phyloP scores from a whole-genome alignment of 2,888 invertebrate species.

The Dynastes grantii region DNA sequence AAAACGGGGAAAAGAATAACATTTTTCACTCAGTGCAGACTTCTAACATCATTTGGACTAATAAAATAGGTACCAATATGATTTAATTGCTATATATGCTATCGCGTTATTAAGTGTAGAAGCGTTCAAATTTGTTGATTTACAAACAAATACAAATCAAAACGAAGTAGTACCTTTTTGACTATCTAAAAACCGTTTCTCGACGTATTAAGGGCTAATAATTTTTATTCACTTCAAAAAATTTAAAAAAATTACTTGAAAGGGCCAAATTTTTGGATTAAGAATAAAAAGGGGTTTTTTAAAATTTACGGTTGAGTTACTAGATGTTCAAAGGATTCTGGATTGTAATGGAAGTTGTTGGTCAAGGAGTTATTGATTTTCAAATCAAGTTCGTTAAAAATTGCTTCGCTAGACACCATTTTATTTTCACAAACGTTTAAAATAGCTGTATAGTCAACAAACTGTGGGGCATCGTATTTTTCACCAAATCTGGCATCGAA shows the following conservation, averaged over 20 bases:
- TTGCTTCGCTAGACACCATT: slow-evolving; percentile 59
- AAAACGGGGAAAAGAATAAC: not conserved
- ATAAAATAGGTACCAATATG: not conserved
- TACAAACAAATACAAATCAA: not conserved
- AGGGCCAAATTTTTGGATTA: slow-evolving; percentile 54
- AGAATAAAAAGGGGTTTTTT: not conserved
- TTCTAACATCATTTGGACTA: slow-evolving; percentile 2
- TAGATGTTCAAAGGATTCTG: slow-evolving; percentile 53
- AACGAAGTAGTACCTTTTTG: not conserved
- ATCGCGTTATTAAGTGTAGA: not conserved
- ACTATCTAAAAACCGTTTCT: not conserved
- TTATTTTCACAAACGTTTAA: slow-evolving; percentile 64
- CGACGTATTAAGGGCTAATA: not conserved
- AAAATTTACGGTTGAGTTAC: slow-evolving; percentile 49
- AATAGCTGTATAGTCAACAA: slow-evolving; percentile 66
- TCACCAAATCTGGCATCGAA: slow-evolving; percentile 49
- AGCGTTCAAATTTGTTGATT: not conserved
- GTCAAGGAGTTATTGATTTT: slow-evolving; percentile 62
- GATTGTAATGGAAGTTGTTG: slow-evolving; percentile 55
- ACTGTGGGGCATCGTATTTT: slow-evolving; percentile 62
- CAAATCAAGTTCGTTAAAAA: slow-evolving; percentile 68
- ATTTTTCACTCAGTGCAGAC: not conserved
- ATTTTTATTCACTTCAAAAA: not conserved
- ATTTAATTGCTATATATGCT: not conserved
- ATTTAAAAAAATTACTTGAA: slow-evolving; percentile 14